Percentiles rank a stretch among this genome's conserved stretches.
These are phyloP conservation scores for Acrobasis repandana DNA, from an alignment of 2,888 invertebrate genomes.

Conservation along the genomic window DNA sequence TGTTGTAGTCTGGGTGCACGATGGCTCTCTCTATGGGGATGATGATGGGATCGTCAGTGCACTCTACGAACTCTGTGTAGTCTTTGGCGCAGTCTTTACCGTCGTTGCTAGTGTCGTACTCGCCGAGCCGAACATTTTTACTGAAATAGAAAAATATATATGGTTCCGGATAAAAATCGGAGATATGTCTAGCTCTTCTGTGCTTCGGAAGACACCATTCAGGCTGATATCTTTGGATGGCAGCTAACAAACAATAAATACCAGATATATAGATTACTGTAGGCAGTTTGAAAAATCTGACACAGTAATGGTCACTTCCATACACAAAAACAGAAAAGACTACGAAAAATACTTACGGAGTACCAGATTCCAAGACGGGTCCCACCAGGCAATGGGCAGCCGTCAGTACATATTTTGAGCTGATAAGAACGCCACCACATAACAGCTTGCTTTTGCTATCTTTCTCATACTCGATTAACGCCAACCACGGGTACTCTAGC, in stretches of 20 bases:
- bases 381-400: conserved; percentile 80
- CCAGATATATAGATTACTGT: too few species aligned
- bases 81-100: conserved; percentile 60
- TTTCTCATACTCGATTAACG: conserved; percentile 65
- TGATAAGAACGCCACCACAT: conserved; percentile 79
- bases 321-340: too few species aligned
- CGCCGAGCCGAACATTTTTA: conserved; percentile 64
- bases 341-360: conserved; percentile 56
- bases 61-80: conserved; percentile 53
- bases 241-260: too few species aligned
- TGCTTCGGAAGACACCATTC: too few species aligned
- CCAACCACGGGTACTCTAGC: conserved; percentile 82
- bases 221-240: too few species aligned
- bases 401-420: conserved; percentile 73
- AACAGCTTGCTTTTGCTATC: conserved; percentile 50
- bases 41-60: conserved; percentile 61
- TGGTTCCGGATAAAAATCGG: too few species aligned
- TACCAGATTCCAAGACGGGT: conserved; percentile 55
- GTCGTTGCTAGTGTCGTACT: conserved; percentile 62
- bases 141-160: conserved; percentile 36
- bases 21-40: conserved; percentile 62
- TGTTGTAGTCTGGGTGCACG: conserved; percentile 67
- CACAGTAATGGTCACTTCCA: too few species aligned
- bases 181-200: too few species aligned
- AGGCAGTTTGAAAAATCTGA: too few species aligned